Base-by-base conservation (phyloP, 2,888 invertebrate genomes). In the Ormia ochracea region DNA sequence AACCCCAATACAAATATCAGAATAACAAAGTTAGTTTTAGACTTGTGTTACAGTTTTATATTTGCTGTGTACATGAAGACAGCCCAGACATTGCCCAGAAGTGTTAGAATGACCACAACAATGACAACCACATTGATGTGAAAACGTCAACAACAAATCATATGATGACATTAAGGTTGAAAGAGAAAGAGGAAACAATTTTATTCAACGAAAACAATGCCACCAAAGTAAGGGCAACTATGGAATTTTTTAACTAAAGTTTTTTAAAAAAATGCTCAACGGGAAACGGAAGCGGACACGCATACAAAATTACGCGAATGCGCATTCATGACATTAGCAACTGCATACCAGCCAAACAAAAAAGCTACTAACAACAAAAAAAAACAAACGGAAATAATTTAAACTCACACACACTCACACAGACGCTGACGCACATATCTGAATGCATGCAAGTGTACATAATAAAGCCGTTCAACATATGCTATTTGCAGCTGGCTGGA, bases 271-370 rank as follows among this genome's bases (percentile, higher is more conserved):
- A 65, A 69, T 56, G 21, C 33, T 65, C 31, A 63, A 66, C 58
- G 70, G 82, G 77, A 80, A 79, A 70, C 74, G 82, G 79, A 82
- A 80, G 74, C 79, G 77, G 79, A 78, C 73, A 76, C 73, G 81
- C 79, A 79, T 82, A 66, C 76, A 77, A 79, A 79, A 73, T 74
- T 74, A 75, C 74, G 78, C 74, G 78, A 78, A 74, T 21, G 74
- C 78, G 69, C 78, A 70, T 75, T 70, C 69, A 74, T 79, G 52
- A 43, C 58, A 78, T 56, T 9, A 33, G 33, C 61, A 61, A 52
- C 14, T 14, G 12, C 17, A 19, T 14, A 33, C 1, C 21, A 56
- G 3, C 36, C 36, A 23, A 7, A 17, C 12, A 31, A 65, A 48
- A 28, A 65, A 58, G 7, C 28, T 26, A 31, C 45, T 17, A 50